Evolutionary conservation across 1,140 invertebrate species (phyloP), one percentile per base, ranked within the genome.

Genomic region (Diploscapter pachys): DNA sequence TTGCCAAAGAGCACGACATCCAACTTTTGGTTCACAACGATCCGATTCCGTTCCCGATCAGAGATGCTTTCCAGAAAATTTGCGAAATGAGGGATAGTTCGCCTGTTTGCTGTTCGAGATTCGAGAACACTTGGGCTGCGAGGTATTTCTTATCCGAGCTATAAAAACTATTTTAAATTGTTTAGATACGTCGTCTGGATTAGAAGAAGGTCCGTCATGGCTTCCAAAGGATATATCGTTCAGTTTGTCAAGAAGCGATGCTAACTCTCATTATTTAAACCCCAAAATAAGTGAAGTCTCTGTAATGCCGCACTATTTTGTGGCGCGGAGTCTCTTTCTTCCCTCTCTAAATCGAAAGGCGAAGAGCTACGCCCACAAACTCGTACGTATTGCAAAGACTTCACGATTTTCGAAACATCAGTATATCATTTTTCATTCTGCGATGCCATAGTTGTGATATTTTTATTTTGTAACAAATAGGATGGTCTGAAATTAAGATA

Each of bases 21-120:
- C 94, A 97, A 82, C 88, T 99, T 48, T 88, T 98, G 4, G 98
- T 95, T 0, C 95, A 98, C 86, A 95, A 92, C 85, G 96, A 98
- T 88, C 92, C 94, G 11, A 56, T 77, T 62, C 83, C 83, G 4
- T 83, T 85, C 63, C 82, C 82, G 13, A 48, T 81, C 11, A 81
- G 71, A 53, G 81, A 85, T 6, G 56, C 48, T 2, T 72, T 72
- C 61, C 65, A 63, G 31, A 72, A 64, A 50, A 8, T 68, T 11
- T 13, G 63, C 9, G 6, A 64, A 6, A 66, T 9, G 5, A n/a
- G 31, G 9, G 69, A 71, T 67, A 71, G 31, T 31, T 31, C 71
- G 4, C 71, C 71, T 5, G 8, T 53, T 50, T 72, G 71, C 61
- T 13, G 13, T 11, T 8, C 9, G 5, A n/a, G 11, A 9, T 72